Base-by-base conservation (phyloP, 2,797 vertebrate genomes). In the Parambassis ranga region DNA sequence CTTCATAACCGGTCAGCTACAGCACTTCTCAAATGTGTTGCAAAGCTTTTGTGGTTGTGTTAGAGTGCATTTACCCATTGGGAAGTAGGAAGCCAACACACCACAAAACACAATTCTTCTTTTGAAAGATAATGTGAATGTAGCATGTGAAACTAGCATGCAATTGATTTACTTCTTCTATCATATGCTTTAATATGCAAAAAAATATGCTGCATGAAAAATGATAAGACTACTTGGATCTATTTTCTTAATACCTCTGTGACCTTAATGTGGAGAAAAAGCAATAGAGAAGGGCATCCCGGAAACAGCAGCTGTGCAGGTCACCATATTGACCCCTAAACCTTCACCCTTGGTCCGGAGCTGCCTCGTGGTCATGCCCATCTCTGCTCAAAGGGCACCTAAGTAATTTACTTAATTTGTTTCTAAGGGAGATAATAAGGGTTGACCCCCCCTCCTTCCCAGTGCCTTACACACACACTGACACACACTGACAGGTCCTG, bases 341-440 rank as follows among this genome's bases (percentile, higher is more conserved):
- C 79, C 27, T 42, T 74, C 30, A 87, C 77, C 85, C 22, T 37
- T 65, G 50, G 58, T 61, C 56, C 38, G 20, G 44, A 50, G 71
- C 50, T 31, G 53, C 73, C 71, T 4, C n/a, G 16, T 44, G 38
- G 53, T 51, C 63, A 68, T 66, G 41, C 44, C 46, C 53, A 51
- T 67, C 68, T 75, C 52, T 78, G 51, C 47, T 73, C 70, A 63
- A 44, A 51, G 67, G 51, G 52, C 80, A 85, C 56, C 86, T 68
- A 74, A 67, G 63, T 81, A 27, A 89, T 89, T 84, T 83, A 73
- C 74, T 60, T 85, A 84, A 87, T 90, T 89, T 85, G 66, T 44
- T 77, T 88, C 65, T 71, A 56, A 49, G 63, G 65, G 58, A 79
- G 76, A 78, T 90, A 83, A 89, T 87, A 75, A 82, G 86, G 70